These are phyloP conservation scores for Latheticus oryzae DNA, from an alignment of 2,888 invertebrate genomes.

Conservation along the genomic window DNA sequence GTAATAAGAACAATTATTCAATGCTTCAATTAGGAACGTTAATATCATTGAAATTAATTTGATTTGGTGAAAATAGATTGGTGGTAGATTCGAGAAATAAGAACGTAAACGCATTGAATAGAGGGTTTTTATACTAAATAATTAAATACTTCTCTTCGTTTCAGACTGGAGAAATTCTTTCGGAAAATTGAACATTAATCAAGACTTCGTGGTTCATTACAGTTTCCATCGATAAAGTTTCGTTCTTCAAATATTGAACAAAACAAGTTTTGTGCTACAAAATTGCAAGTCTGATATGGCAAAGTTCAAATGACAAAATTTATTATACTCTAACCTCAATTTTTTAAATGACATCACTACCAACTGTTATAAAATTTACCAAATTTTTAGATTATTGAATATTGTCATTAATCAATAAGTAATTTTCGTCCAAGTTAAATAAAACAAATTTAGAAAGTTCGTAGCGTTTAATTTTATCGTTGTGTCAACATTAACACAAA, in stretches of 20 bases:
- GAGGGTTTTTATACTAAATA: conserved; percentile 31
- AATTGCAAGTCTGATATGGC: too few species aligned
- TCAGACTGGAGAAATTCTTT: conserved; percentile 22
- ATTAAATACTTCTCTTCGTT: conserved; percentile 27
- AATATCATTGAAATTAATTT: conserved; percentile 17
- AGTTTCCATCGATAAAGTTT: conserved; percentile 11
- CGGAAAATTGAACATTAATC: conserved; percentile 33
- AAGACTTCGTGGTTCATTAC: conserved; percentile 30
- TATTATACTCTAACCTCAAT: too few species aligned
- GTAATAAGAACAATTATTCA: conserved; percentile 17
- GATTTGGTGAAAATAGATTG: conserved; percentile 22
- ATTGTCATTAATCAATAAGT: too few species aligned
- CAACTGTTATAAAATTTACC: too few species aligned
- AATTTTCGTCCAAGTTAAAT: too few species aligned
- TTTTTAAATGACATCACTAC: too few species aligned
- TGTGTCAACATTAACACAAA: conserved; percentile 10
- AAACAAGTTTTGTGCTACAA: conserved; percentile 8
- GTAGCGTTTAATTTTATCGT: too few species aligned
- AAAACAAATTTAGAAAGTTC: too few species aligned
- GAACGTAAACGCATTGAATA: conserved; percentile 11
- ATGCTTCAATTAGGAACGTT: conserved; percentile 6
- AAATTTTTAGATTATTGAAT: too few species aligned
- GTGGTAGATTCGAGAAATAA: conserved; percentile 18
- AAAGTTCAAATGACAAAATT: too few species aligned
- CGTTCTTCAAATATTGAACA: conserved; percentile 1